Conservation (phyloP, 2,888 invertebrate genomes). For the Agrilus mali region DNA sequence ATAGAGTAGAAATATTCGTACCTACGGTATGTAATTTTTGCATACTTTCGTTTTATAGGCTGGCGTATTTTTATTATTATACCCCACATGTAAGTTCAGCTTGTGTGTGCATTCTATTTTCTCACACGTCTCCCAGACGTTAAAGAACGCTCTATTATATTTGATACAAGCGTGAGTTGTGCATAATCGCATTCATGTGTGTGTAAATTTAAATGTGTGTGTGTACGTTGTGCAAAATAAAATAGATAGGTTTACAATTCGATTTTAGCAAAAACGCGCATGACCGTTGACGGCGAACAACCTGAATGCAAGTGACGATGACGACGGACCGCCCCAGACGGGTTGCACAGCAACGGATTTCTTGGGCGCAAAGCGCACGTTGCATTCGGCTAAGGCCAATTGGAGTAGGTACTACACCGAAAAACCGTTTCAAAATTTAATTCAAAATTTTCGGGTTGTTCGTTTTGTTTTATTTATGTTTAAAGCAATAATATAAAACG, state of each 20-base stretch:
- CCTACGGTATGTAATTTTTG: too few relatives aligned
- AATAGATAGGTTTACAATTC: constrained; percentile 25
- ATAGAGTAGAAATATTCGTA: too few relatives aligned
- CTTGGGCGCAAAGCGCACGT: constrained; percentile 27
- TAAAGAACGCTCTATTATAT: too few relatives aligned
- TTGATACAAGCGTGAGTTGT: too few relatives aligned
- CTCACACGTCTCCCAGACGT: too few relatives aligned
- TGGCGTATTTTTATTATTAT: too few relatives aligned
- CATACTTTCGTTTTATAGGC: too few relatives aligned
- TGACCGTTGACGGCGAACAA: constrained; percentile 24
- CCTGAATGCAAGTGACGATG: constrained; percentile 28
- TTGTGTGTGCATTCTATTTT: too few relatives aligned
- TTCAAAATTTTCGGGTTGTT: constrained; percentile 3
- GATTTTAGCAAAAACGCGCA: constrained; percentile 19
- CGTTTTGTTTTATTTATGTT: not conserved
- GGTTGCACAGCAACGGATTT: constrained; percentile 35
- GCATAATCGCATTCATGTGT: not conserved
- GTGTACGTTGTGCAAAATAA: not conserved
- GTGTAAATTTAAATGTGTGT: not conserved
- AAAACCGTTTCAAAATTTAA: constrained; percentile 9
- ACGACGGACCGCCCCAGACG: constrained; percentile 26
- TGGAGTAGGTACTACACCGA: constrained; percentile 35
- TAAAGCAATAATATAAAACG: too few relatives aligned
- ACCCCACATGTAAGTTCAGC: too few relatives aligned
- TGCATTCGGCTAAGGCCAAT: constrained; percentile 29